A percentile compares a stretch with the other conserved stretches of the same genome.
phyloP scores from a whole-genome alignment of 2,888 invertebrate species.

The Actias luna region DNA sequence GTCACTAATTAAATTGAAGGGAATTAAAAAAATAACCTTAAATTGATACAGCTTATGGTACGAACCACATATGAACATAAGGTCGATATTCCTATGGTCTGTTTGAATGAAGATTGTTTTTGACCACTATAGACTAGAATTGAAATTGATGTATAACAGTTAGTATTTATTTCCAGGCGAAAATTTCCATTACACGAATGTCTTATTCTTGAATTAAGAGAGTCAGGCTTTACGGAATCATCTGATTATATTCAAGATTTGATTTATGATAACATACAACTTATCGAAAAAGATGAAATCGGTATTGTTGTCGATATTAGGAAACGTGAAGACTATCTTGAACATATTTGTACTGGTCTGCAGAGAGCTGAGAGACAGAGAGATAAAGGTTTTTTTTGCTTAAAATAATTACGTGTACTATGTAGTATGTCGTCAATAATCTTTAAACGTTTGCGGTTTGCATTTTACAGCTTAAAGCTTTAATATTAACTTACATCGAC shows the following conservation, averaged over 20 bases:
- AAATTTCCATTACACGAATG: slow-evolving; percentile 79
- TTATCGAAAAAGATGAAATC: slow-evolving; percentile 73
- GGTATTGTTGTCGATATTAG: slow-evolving; percentile 72
- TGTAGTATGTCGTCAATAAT: neutral
- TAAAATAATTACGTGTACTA: neutral
- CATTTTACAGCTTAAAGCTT: too few relatives aligned
- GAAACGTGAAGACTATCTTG: slow-evolving; percentile 56
- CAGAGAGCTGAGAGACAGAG: slow-evolving; percentile 60
- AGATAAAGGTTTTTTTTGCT: slow-evolving; percentile 51
- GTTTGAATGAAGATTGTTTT: too few relatives aligned
- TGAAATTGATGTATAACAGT: neutral
- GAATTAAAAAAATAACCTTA: too few relatives aligned
- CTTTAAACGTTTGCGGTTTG: neutral
- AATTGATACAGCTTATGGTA: too few relatives aligned
- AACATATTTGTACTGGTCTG: slow-evolving; percentile 55
- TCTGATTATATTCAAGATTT: slow-evolving; percentile 77
- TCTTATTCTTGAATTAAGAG: slow-evolving; percentile 76
- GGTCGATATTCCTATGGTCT: neutral
- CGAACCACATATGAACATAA: too few relatives aligned
- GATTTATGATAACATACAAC: slow-evolving; percentile 78
- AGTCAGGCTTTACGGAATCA: slow-evolving; percentile 72
- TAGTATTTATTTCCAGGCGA: slow-evolving; percentile 55
- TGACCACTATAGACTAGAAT: neutral
- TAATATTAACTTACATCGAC: too few relatives aligned
- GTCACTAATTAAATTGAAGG: too few relatives aligned